These are phyloP conservation scores for Dendronephthya gigantea DNA, from an alignment of 64 coral and sea anemone species.

Conservation along the genomic window DNA sequence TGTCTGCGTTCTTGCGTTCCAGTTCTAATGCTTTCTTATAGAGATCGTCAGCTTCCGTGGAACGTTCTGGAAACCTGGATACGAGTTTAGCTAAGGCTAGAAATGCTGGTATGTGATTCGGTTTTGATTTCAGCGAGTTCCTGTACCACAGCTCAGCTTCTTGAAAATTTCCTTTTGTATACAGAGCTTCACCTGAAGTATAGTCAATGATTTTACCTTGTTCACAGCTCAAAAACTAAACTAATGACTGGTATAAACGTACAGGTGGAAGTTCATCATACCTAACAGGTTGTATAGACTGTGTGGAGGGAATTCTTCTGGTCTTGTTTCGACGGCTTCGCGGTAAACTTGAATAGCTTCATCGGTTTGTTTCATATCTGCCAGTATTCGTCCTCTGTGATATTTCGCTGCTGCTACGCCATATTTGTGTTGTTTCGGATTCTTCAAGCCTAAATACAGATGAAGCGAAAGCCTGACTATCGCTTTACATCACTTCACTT, in stretches of 20 bases:
- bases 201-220: background rate
- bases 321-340: background rate
- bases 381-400: background rate
- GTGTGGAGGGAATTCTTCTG: background rate
- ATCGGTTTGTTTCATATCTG: background rate
- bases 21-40: background rate
- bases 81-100: background rate
- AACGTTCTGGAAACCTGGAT: background rate
- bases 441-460: background rate
- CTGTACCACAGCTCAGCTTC: background rate
- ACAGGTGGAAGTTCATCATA: background rate
- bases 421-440: background rate
- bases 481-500: background rate
- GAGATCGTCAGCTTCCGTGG: background rate
- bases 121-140: background rate
- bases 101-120: background rate
- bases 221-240: too few relatives aligned
- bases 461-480: background rate
- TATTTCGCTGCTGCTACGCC: background rate
- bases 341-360: background rate
- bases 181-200: background rate
- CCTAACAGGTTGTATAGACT: background rate
- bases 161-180: background rate
- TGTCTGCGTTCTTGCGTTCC: background rate
- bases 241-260: too few relatives aligned